Evolutionary conservation across 2,113 vertebrate genomes (phyloP), one percentile per base, ranked within the genome.

Genomic region (Gobiocypris rarus): DNA sequence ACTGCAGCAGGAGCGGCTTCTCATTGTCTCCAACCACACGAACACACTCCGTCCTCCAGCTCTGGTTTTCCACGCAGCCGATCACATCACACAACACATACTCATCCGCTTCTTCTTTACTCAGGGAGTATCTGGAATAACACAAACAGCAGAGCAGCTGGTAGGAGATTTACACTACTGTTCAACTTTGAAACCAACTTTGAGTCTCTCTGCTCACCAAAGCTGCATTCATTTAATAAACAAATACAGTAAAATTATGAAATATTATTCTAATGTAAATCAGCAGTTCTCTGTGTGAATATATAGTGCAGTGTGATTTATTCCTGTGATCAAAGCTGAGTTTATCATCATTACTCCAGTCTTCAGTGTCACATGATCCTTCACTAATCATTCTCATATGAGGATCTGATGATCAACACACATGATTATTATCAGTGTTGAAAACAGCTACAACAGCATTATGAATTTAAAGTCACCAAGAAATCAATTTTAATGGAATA

Each of bases 51-150:
- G 93, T 93, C 79, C 59, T 92, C 95, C 95, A 96, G 58, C 90
- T 90, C 38, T 78, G 89, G 2, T 88, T 86, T 1, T 83, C 83
- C 5, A 92, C 81, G 52, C 92, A 91, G 77, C 95, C 95, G 4
- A 96, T 95, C 76, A 94, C 93, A 63, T 96, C 95, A 9, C 95
- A 96, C 14, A 96, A 91, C 13, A 95, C 91, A 5, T 92, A 95
- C 74, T 90, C 92, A 45, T 88, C 89, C 0, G 92, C 91, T 28
- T 92, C 91, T 19, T 88, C 89, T 84, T 95, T 95, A 59, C 87
- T 81, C 81, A 93, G 91, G 69, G 93, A 94, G 41, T 96, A 96
- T 87, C 95, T 95, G 31, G 0, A 84, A 50, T 19, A 88, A 38
- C 9, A 63, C 2, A 76, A 38, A 38, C 34, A 69, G 34, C 65